Base-by-base conservation (phyloP, 1,140 invertebrate species). In the Heliconius hermathena region DNA sequence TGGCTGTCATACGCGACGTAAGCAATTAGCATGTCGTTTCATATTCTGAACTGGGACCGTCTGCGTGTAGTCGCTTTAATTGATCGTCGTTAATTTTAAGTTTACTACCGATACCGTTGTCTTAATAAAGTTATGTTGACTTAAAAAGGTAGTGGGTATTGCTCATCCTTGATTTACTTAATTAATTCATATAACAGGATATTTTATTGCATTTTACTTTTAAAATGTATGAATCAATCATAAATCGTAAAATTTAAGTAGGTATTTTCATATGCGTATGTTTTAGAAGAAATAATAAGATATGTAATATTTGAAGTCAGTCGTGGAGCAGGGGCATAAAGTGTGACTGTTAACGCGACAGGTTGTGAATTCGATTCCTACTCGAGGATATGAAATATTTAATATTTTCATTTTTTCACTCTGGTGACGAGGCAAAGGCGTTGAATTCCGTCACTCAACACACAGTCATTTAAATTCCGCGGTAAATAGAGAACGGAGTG, bases 41-140 rank as follows among this genome's bases (percentile, higher is more conserved):
- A 29, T 66, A 66, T 66, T 66, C 60, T 66, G 26, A 29, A 66
- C 60, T 66, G 22, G 75, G 82, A 85, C 82, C 80, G 78, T 78
- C 73, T 76, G 76, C 76, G 84, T 85, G 74, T 72, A 84, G 79
- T 83, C 71, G 73, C 83, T 82, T 83, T 88, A 89, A 89, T 87
- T 84, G 84, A 86, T 84, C 79, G 78, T 73, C 78, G 84, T 85
- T 87, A 79, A 71, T 76, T 78, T 79, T 38, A 77, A 87, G 81
- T 85, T 85, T 82, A 88, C 82, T 83, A 72, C 75, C 78, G 49
- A 84, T 78, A 73, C 74, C 76, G 74, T 72, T 81, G 79, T 75
- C 73, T 79, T 82, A 82, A 73, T 81, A 76, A 82, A 82, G 52
- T 81, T 73, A 74, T 54, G 78, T 77, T 16, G 38, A 22, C 57